A percentile compares a stretch with the other conserved stretches of the same genome.
Conservation (phyloP, 2,113 vertebrate species). For the Ammospiza caudacuta region DNA sequence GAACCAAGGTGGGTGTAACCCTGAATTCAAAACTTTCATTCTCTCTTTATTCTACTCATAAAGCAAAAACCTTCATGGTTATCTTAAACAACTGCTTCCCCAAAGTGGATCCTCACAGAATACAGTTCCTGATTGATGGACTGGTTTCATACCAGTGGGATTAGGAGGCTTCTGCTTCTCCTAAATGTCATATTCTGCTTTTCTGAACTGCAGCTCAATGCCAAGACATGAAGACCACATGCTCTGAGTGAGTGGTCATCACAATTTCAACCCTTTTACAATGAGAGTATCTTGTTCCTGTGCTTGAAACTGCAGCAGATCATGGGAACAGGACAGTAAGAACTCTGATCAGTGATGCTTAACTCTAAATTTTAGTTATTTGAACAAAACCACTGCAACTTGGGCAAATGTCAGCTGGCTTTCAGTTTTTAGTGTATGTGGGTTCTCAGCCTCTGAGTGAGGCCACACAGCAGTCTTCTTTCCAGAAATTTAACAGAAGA, state of each 20-base stretch:
- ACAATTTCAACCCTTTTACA: background rate
- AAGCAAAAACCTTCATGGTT: background rate
- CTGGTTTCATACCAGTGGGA: background rate
- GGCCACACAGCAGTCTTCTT: background rate
- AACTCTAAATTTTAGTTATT: background rate
- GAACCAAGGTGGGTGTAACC: background rate
- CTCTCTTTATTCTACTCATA: background rate
- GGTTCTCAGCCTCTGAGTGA: background rate
- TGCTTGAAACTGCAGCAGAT: background rate
- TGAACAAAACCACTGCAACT: background rate
- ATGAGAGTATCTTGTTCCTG: background rate
- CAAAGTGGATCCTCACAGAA: background rate
- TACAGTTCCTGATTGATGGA: background rate
- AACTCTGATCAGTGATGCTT: background rate
- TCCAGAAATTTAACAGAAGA: background rate
- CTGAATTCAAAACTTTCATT: background rate
- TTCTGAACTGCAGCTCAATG: background rate
- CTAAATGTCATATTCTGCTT: background rate
- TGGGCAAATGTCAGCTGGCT: background rate
- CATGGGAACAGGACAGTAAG: no score
- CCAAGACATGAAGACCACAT: background rate
- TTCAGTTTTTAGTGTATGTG: background rate
- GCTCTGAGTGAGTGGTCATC: background rate
- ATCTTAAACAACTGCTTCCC: background rate
- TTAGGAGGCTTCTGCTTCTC: background rate